Evolutionary conservation across 1,140 invertebrate genomes (phyloP).

Genomic region (Bombus waltoni): DNA sequence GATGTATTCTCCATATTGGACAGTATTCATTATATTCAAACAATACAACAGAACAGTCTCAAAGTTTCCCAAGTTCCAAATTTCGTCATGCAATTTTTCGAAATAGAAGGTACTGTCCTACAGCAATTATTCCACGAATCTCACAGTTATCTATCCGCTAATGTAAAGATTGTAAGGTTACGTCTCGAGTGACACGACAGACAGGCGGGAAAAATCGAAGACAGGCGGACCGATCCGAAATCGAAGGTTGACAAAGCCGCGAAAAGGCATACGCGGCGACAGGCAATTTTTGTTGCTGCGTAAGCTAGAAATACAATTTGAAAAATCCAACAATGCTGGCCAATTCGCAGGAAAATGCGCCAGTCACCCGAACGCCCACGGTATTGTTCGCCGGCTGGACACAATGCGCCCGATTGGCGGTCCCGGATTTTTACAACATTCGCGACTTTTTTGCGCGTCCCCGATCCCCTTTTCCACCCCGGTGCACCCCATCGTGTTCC

Average conservation of each 20-base stretch:
- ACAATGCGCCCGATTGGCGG: slow-evolving; percentile 80
- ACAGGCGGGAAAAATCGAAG: background rate
- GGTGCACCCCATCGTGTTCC: no score
- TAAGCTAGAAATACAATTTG: slow-evolving; percentile 77
- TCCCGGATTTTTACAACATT: slow-evolving; percentile 79
- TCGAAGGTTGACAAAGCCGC: background rate
- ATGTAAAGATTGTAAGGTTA: no score
- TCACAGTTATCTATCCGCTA: no score
- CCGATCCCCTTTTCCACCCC: slow-evolving; percentile 13
- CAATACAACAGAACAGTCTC: no score
- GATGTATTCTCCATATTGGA: no score
- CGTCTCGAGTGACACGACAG: background rate
- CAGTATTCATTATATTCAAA: no score
- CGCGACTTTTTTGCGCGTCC: slow-evolving; percentile 72
- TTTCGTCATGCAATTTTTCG: no score
- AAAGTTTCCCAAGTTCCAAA: no score
- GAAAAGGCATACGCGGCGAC: slow-evolving; percentile 41
- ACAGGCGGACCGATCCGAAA: slow-evolving; percentile 1
- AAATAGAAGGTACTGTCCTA: no score
- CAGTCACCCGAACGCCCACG: slow-evolving; percentile 60
- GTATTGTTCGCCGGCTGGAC: slow-evolving; percentile 76
- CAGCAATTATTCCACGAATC: no score
- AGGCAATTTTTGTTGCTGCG: slow-evolving; percentile 63
- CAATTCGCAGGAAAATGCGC: slow-evolving; percentile 77
- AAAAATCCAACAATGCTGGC: slow-evolving; percentile 79